A percentile compares a stretch with the other conserved stretches of the same genome.
phyloP scores from a whole-genome alignment of 2,888 invertebrate species.

The Epistrophella euchroma region DNA sequence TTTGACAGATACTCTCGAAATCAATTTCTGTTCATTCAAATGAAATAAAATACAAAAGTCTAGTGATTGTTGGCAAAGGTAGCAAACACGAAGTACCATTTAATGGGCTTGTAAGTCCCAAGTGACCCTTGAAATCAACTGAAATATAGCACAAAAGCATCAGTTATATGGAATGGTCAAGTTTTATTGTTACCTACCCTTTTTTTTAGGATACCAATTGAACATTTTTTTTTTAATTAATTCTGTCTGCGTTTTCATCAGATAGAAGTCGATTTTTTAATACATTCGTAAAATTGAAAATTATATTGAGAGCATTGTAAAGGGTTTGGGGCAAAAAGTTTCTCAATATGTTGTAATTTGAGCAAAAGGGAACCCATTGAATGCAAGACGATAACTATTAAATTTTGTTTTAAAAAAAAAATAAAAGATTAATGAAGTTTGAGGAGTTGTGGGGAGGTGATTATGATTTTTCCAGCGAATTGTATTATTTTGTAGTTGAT shows the following conservation, averaged over 20 bases:
- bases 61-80: constrained; percentile 4
- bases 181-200: neutral
- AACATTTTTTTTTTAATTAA: neutral
- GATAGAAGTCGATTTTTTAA: neutral
- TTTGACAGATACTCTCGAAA: constrained; percentile 55
- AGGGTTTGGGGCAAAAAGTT: neutral
- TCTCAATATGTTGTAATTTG: no score
- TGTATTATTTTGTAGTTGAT: no score
- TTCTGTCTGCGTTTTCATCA: neutral
- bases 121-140: constrained; percentile 39
- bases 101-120: constrained; percentile 47
- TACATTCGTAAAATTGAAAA: no score
- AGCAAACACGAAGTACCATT: constrained; percentile 44
- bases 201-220: neutral
- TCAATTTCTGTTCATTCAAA: constrained; percentile 51
- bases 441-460: no score
- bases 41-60: constrained; percentile 36
- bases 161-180: neutral
- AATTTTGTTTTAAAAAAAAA: no score
- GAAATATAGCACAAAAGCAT: neutral
- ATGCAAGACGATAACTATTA: no score
- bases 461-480: no score
- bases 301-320: neutral
- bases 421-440: no score
- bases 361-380: no score